These are phyloP conservation scores for Platypus cylindrus DNA, from an alignment of 2,888 invertebrate species.

Conservation along the genomic window DNA sequence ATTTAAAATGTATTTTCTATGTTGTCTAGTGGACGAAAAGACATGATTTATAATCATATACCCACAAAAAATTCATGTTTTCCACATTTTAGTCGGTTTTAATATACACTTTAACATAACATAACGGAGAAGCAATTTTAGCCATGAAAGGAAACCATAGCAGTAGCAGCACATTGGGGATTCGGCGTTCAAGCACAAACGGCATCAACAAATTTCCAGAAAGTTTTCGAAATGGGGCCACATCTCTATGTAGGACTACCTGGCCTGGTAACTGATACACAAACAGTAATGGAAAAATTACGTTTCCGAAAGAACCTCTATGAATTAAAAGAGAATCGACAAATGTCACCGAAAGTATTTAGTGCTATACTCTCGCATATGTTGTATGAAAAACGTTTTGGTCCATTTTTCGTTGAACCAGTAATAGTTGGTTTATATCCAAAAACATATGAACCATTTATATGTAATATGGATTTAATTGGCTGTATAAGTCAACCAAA, in stretches of 20 bases:
- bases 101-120: too few species aligned
- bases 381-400: conserved; percentile 91
- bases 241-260: conserved; percentile 83
- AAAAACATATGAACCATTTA: conserved; percentile 70
- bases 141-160: conserved; percentile 98
- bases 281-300: conserved; percentile 84
- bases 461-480: conserved; percentile 92
- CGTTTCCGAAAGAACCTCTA: conserved; percentile 86
- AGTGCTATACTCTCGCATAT: conserved; percentile 88
- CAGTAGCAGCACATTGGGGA: conserved; percentile 87
- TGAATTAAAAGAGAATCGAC: conserved; percentile 85
- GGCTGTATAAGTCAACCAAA: conserved; percentile 81
- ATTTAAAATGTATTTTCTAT: too few species aligned
- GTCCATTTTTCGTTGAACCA: conserved; percentile 96
- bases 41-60: too few species aligned
- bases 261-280: conserved; percentile 91
- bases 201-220: conserved; percentile 81
- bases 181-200: conserved; percentile 93
- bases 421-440: conserved; percentile 89
- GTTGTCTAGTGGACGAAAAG: too few species aligned
- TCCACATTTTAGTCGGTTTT: conserved; percentile 65
- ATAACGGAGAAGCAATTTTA: conserved; percentile 90
- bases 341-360: conserved; percentile 83
- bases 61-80: background rate
- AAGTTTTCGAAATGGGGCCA: conserved; percentile 87